Evolutionary conservation across 2,797 vertebrate genomes (phyloP).

Genomic region (Cercopithecus petaurista): DNA sequence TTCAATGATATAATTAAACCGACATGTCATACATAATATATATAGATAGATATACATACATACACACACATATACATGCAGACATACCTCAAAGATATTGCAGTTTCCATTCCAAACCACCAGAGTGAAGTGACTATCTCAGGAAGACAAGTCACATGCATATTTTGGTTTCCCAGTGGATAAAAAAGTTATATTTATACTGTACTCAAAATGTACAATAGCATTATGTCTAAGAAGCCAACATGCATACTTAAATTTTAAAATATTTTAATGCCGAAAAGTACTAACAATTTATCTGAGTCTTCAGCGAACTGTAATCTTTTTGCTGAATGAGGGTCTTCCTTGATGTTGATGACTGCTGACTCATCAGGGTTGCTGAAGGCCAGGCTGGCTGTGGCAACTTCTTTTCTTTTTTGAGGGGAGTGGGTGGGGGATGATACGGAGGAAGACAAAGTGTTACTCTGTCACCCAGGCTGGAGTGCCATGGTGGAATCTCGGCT

Average conservation of each 20-base stretch:
- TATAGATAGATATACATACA: neutral
- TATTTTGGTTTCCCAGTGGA: neutral
- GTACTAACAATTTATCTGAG: neutral
- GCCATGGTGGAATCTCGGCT: too few relatives aligned
- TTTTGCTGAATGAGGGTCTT: neutral
- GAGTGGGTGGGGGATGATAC: too few relatives aligned
- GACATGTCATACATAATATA: neutral
- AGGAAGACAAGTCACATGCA: neutral
- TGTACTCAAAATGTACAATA: neutral
- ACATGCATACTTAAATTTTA: neutral
- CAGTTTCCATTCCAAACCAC: neutral
- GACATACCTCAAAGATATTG: neutral
- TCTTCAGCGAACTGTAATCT: neutral
- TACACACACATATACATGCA: neutral
- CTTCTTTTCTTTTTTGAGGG: neutral
- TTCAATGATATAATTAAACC: neutral
- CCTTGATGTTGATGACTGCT: neutral
- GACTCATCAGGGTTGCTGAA: neutral
- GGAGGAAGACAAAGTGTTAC: too few relatives aligned
- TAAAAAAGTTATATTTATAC: neutral
- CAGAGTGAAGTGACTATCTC: neutral
- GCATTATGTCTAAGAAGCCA: neutral
- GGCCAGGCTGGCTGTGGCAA: neutral
- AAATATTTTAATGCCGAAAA: neutral
- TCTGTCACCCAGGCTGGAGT: too few relatives aligned